A percentile compares a stretch with the other conserved stretches of the same genome.
These are phyloP conservation scores for Agrilus mali DNA, from an alignment of 2,888 invertebrate genomes.

Conservation along the genomic window DNA sequence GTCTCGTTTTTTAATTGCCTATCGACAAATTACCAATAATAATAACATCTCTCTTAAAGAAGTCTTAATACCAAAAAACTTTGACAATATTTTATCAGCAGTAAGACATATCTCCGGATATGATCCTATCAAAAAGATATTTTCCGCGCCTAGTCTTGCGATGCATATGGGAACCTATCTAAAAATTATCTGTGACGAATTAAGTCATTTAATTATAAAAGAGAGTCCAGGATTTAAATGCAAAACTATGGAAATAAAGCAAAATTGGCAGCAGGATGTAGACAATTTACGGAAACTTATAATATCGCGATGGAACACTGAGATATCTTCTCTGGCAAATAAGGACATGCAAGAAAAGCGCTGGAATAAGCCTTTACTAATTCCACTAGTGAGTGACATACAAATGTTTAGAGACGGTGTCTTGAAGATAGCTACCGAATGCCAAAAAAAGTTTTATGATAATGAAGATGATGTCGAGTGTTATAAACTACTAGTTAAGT, in stretches of 20 bases:
- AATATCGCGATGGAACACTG: conserved; percentile 2
- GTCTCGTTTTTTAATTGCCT: too few species aligned
- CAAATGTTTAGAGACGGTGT: conserved; percentile 9
- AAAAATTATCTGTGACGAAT: conserved; percentile 13
- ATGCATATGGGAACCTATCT: too few species aligned
- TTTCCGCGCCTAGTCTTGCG: too few species aligned
- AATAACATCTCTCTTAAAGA: too few species aligned
- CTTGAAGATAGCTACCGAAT: conserved; percentile 5
- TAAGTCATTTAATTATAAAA: conserved; percentile 13
- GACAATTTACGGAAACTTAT: conserved; percentile 3
- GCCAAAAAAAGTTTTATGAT: conserved; percentile 6
- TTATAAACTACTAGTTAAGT: conserved; percentile 7
- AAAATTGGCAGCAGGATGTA: not conserved
- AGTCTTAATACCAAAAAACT: too few species aligned
- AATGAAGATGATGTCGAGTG: not conserved
- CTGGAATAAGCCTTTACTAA: conserved; percentile 11
- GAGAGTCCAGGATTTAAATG: conserved; percentile 12
- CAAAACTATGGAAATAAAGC: conserved; percentile 3
- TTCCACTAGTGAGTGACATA: conserved; percentile 10
- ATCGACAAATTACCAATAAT: too few species aligned
- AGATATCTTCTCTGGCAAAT: conserved; percentile 3
- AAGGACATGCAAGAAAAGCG: conserved; percentile 13
- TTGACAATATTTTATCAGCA: too few species aligned
- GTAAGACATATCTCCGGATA: too few species aligned
- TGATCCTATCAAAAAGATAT: too few species aligned